A percentile compares a stretch with the other conserved stretches of the same genome.
phyloP scores from a whole-genome alignment of 2,888 invertebrate species.

The Tuta absoluta region DNA sequence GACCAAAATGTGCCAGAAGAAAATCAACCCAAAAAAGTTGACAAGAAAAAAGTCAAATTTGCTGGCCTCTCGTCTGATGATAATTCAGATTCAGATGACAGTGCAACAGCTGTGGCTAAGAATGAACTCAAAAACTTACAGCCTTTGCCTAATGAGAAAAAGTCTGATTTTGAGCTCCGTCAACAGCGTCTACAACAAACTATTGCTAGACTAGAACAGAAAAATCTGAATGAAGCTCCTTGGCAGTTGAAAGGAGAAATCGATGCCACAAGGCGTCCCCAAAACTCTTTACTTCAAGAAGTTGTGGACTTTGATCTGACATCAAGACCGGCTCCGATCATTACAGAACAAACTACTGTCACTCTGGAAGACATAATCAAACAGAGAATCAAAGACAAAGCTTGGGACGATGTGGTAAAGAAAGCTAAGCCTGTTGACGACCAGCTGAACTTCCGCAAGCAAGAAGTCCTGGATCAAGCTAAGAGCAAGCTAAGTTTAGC shows the following conservation, averaged over 20 bases:
- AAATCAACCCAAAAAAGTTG: conserved; percentile 37
- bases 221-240: conserved; percentile 89
- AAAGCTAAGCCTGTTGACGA: conserved; percentile 93
- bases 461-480: conserved; percentile 93
- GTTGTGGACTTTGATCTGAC: conserved; percentile 94
- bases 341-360: conserved; percentile 94
- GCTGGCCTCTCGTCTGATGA: conserved; percentile 51
- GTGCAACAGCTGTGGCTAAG: conserved; percentile 48
- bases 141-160: conserved; percentile 55
- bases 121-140: conserved; percentile 37
- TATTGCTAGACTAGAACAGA: conserved; percentile 86
- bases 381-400: conserved; percentile 94
- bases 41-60: conserved; percentile 58
- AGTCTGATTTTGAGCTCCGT: conserved; percentile 88
- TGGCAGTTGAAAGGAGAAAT: conserved; percentile 98
- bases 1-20: conserved; percentile 37
- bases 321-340: conserved; percentile 91
- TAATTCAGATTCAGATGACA: conserved; percentile 52
- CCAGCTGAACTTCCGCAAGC: conserved; percentile 92
- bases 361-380: conserved; percentile 95
- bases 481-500: conserved; percentile 96
- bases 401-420: conserved; percentile 95
- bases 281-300: conserved; percentile 96
- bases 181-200: conserved; percentile 86
- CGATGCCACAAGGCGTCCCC: conserved; percentile 88